A percentile compares a stretch with the other conserved stretches of the same genome.
Conservation (phyloP, 1,140 invertebrate genomes). For the Cheumatopsyche charites region DNA sequence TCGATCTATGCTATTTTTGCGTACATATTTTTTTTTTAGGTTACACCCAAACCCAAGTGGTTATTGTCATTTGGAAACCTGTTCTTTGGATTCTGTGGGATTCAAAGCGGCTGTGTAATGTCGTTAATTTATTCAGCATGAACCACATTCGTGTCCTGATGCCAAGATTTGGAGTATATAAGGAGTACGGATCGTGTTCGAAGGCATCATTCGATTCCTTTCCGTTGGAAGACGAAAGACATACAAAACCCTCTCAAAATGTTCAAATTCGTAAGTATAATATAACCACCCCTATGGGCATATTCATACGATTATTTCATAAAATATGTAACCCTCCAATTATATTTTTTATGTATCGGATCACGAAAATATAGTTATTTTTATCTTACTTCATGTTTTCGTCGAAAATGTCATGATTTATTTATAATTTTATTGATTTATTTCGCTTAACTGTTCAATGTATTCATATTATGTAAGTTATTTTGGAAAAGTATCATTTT, state of each 20-base stretch:
- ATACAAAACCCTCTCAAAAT: slow-evolving; percentile 38
- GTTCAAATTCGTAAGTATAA: slow-evolving; percentile 50
- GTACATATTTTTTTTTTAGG: background rate
- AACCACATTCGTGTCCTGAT: slow-evolving; percentile 18
- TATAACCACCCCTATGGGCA: no score
- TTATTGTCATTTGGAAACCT: slow-evolving; percentile 25
- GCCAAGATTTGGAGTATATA: slow-evolving; percentile 28
- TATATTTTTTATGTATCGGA: no score
- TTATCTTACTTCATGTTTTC: no score
- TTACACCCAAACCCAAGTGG: background rate
- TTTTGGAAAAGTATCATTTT: no score
- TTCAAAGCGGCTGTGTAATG: background rate
- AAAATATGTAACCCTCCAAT: no score
- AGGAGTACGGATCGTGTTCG: background rate
- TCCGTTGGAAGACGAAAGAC: slow-evolving; percentile 37
- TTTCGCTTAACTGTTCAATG: no score
- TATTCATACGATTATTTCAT: no score
- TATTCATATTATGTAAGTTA: no score
- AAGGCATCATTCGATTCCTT: slow-evolving; percentile 42
- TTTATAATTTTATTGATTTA: no score
- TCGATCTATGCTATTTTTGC: background rate
- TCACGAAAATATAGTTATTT: no score
- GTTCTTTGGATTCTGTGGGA: slow-evolving; percentile 22
- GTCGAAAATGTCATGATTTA: no score
- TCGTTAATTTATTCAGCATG: slow-evolving; percentile 11